Percentiles rank a stretch among this genome's conserved stretches.
These are phyloP conservation scores for Netelia melanura DNA, from an alignment of 2,888 invertebrate genomes.

Conservation along the genomic window DNA sequence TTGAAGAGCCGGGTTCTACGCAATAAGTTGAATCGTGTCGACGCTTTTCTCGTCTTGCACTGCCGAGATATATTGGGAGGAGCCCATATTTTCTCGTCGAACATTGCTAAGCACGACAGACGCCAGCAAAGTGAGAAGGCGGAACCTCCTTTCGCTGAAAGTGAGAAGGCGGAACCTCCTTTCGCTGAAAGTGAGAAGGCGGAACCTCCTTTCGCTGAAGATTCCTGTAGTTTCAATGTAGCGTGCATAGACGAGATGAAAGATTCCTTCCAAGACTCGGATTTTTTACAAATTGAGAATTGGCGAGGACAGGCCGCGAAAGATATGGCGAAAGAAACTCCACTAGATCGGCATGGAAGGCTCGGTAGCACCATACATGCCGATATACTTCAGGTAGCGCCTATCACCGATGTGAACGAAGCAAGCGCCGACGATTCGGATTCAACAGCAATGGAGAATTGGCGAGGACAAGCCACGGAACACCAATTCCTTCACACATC, in stretches of 20 bases:
- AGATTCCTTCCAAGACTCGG: no score
- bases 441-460: not conserved
- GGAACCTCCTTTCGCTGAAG: not conserved
- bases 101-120: not conserved
- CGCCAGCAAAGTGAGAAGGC: not conserved
- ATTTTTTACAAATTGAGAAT: not conserved
- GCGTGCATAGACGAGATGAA: no score
- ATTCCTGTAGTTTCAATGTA: not conserved
- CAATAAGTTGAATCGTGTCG: not conserved
- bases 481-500: not conserved
- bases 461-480: not conserved
- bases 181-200: not conserved
- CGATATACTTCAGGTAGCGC: not conserved
- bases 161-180: not conserved
- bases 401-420: not conserved
- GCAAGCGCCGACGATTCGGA: not conserved
- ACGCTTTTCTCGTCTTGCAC: not conserved
- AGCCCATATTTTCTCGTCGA: not conserved
- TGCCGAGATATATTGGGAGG: not conserved
- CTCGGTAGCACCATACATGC: no score
- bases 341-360: no score
- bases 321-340: no score
- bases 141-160: no score
- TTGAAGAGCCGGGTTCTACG: conserved; percentile 9
- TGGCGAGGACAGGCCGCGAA: not conserved